phyloP scores from a whole-genome alignment of 2,888 invertebrate genomes.

The Platycnemis pennipes region DNA sequence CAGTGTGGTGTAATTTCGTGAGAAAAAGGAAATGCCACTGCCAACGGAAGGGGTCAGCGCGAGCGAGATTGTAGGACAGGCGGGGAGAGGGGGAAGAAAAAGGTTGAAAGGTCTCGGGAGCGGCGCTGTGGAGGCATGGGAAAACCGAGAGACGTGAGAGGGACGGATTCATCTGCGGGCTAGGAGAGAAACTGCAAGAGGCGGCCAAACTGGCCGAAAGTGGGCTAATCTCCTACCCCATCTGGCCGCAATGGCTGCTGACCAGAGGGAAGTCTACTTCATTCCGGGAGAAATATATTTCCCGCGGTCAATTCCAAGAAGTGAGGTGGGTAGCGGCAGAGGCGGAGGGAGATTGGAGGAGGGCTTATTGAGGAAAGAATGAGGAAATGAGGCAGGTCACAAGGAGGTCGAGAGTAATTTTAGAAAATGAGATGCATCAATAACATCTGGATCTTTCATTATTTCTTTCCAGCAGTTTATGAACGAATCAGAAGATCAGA shows the following conservation, averaged over 20 bases:
- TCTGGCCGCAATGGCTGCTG: conserved; percentile 18
- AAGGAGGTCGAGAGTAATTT: neutral
- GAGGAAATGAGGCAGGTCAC: neutral
- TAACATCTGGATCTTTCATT: neutral
- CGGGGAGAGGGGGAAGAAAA: neutral
- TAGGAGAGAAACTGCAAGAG: neutral
- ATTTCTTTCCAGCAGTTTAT: neutral
- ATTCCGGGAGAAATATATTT: conserved; percentile 9
- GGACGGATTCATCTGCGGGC: neutral
- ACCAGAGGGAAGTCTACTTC: neutral
- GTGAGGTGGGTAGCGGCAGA: neutral
- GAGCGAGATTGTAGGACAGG: neutral
- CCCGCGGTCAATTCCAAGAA: neutral
- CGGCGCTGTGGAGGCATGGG: neutral
- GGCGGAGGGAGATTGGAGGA: neutral
- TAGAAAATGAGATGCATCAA: neutral
- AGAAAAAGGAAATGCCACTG: neutral
- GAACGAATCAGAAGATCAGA: too few relatives aligned
- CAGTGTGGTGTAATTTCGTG: neutral
- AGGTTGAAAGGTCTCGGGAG: neutral
- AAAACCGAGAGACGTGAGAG: neutral
- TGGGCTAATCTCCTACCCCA: conserved; percentile 23
- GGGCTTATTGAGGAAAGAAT: neutral
- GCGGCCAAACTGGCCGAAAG: neutral
- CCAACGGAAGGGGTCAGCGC: neutral